Evolutionary conservation across 2,888 invertebrate species (phyloP), one percentile per base, ranked within the genome.

Genomic region (Erebia aethiops): DNA sequence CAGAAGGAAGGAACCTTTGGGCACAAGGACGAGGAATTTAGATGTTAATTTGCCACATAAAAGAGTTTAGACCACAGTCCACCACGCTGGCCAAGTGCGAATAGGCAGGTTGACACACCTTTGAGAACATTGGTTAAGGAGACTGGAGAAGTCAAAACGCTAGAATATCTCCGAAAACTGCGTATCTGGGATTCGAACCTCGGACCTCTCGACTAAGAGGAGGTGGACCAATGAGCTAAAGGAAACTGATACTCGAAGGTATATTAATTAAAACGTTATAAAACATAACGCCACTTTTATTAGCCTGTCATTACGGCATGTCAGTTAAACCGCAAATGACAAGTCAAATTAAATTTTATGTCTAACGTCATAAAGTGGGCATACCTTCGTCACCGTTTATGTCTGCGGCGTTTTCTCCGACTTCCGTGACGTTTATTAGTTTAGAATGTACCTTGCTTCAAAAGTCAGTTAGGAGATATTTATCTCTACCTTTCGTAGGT

Each of bases 321-420:
- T 56, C 66, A 67, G 56, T 46, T 57, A 41, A 54, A 14, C 52
- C 46, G 66, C 66, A 57, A 67, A 67, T 67, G 66, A 57, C 66
- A 57, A 49, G 57, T 18, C 46, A 57, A 67, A 67, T 67, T 67
- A 56, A 67, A 67, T 67, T 67, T 67, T 56, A 67, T 49, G 56
- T 65, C 65, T 54, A 43, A 54, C 61, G 9, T 65, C 52, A 65
- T 65, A 65, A 65, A 65, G 54, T 35, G 35, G 35, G 35, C 7
- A 35, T 65, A 65, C 65, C 65, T 65, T 65, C 65, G 54, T 65
- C 65, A 54, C 41, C 52, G 52, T 65, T 35, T 54, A 65, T 54
- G 65, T 65, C 54, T 51, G n/a, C 10, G 51, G 46, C 14, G 26
- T 49, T 51, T 63, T 18, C 65, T 13, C 52, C 41, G 54, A 65